Evolutionary conservation across 2,113 vertebrate species (phyloP).

Genomic region (Baryphthengus martii): DNA sequence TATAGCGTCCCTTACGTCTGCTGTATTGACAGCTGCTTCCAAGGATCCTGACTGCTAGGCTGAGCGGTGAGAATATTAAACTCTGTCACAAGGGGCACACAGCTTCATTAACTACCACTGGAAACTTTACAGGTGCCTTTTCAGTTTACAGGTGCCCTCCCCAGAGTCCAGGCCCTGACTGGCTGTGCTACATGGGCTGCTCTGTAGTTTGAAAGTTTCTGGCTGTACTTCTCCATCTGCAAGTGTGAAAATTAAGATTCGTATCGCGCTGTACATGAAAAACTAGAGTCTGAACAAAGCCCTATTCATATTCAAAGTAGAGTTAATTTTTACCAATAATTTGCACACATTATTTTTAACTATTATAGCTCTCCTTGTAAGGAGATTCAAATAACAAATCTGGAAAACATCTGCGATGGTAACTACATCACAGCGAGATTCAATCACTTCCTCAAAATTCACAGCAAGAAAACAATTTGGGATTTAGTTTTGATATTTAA

Average conservation of each 20-base stretch:
- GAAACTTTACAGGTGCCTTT: neutral
- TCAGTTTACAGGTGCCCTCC: neutral
- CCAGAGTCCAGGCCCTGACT: neutral
- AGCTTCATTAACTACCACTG: neutral
- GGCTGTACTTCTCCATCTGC: neutral
- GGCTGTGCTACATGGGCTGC: fast-evolving
- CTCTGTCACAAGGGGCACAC: neutral
- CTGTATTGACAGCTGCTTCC: neutral
- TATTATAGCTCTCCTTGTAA: neutral
- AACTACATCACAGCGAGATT: neutral
- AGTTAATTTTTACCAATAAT: neutral
- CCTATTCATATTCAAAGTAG: neutral
- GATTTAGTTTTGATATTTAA: neutral
- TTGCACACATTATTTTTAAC: neutral
- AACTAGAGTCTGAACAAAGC: neutral
- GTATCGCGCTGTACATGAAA: neutral
- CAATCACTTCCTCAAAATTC: neutral
- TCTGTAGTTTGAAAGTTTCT: neutral
- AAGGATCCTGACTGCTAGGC: neutral
- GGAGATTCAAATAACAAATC: neutral
- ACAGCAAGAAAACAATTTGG: neutral
- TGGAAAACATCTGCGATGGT: neutral
- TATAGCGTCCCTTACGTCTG: neutral
- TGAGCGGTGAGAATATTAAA: neutral
- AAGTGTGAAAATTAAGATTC: neutral